These are phyloP conservation scores for Potamilus streckersoni DNA, from an alignment of 1,140 invertebrate genomes.

Conservation along the genomic window DNA sequence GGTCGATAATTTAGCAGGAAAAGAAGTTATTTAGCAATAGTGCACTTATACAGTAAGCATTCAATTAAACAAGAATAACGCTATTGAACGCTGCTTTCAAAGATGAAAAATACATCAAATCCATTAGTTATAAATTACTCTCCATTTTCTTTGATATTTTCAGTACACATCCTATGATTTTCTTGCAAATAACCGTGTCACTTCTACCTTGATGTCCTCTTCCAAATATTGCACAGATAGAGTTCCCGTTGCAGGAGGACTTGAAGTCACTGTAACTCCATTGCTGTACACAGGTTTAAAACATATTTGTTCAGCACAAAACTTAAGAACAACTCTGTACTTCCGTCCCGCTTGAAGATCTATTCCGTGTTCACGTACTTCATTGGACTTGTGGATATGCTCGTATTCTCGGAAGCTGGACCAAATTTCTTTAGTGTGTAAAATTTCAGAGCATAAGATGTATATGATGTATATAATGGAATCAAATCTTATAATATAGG, in stretches of 20 bases:
- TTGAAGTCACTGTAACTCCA: slow-evolving; percentile 24
- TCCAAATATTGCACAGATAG: slow-evolving; percentile 3
- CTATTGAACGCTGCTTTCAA: no score
- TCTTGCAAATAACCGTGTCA: no score
- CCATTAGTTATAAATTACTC: no score
- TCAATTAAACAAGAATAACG: no score
- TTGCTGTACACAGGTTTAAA: slow-evolving; percentile 24
- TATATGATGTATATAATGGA: neutral
- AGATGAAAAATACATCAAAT: no score
- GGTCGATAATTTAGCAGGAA: no score
- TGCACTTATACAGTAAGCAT: no score
- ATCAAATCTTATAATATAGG: neutral
- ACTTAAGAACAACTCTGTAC: slow-evolving; percentile 23
- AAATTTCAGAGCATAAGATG: no score
- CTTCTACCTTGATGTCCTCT: neutral
- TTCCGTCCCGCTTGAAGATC: slow-evolving; percentile 11
- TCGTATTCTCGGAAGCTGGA: slow-evolving; percentile 11
- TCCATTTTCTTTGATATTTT: no score
- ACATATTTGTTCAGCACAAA: slow-evolving; percentile 29
- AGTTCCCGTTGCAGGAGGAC: slow-evolving; percentile 15
- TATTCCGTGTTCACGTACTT: slow-evolving; percentile 1
- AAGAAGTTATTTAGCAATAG: no score
- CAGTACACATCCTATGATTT: no score
- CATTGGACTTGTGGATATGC: slow-evolving; percentile 2
- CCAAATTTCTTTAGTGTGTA: slow-evolving; percentile 21